A percentile compares a stretch with the other conserved stretches of the same genome.
Conservation (phyloP, 2,888 invertebrate genomes). For the Pycnomerus fuliginosus region DNA sequence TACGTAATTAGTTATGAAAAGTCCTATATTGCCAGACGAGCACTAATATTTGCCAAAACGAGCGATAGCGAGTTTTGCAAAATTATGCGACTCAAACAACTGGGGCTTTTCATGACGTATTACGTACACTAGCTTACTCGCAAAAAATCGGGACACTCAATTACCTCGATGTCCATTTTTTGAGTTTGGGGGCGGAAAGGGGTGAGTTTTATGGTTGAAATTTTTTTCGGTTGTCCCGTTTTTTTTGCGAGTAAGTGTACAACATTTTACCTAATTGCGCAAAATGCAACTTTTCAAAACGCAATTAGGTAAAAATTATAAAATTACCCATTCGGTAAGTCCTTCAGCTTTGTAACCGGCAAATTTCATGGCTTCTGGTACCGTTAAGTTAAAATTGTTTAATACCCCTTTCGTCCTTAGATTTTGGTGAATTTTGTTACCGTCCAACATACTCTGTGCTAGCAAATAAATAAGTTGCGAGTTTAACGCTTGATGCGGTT, state of each 20-base stretch:
- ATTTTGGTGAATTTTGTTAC: slow-evolving; percentile 58
- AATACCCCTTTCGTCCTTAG: slow-evolving; percentile 51
- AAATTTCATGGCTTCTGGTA: slow-evolving; percentile 57
- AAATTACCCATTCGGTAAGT: slow-evolving; percentile 50
- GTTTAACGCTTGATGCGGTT: slow-evolving; percentile 34
- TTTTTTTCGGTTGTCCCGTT: no score
- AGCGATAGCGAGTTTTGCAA: no score
- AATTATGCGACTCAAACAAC: no score
- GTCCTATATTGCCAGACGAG: neutral
- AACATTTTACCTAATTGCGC: no score
- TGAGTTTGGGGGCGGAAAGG: no score
- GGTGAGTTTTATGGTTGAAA: no score
- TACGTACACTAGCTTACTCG: no score
- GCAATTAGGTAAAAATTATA: slow-evolving; percentile 1
- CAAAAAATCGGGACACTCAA: neutral
- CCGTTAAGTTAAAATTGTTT: slow-evolving; percentile 54
- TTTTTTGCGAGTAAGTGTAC: no score
- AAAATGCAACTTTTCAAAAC: no score
- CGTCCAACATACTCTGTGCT: slow-evolving; percentile 59
- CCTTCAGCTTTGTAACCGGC: slow-evolving; percentile 46
- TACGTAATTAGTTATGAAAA: no score
- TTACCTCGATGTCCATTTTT: neutral
- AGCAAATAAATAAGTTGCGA: slow-evolving; percentile 52
- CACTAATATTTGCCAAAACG: neutral
- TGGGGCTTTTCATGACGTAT: no score